Base-by-base conservation (phyloP, 2,888 invertebrate species). In the Cybosia mesomella region DNA sequence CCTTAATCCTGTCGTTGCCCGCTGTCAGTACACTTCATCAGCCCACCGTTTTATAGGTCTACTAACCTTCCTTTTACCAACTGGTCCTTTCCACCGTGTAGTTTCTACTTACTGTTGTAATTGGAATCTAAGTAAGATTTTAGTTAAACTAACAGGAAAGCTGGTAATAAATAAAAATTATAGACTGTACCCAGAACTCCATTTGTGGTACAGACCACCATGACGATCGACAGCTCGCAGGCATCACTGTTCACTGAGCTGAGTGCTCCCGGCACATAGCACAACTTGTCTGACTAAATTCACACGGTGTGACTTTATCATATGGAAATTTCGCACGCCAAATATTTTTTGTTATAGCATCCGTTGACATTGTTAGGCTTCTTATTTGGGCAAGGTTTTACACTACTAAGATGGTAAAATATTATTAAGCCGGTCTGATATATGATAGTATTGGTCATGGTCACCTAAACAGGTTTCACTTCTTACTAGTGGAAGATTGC, bases 231-330 rank as follows among this genome's bases (percentile, higher is more conserved):
- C 79, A 75, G 75, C 68, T 73, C 69, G 65, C 84, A 83, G 91
- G 91, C 90, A 89, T 85, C 85, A 76, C 91, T 90, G 92, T 80
- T 85, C 92, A 92, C 2, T 92, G 92, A 85, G 75, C 87, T 79
- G 92, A 70, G 78, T 85, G 84, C 82, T 76, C 84, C 72, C 80
- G 74, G 82, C 79, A 71, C 66, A 58, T 28, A 67, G 66, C 68
- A 72, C 68, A 71, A 73, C 80, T 72, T 73, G 79, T 68, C 34
- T 70, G 59, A 63, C 59, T 58, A 74, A 57, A 64, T 80, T 85
- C 86, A 77, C 82, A 85, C 86, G 87, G 84, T 83, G 71, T 79
- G 66, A 70, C 75, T 81, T 84, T 74, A 78, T 73, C 64, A 10
- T 8, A 11, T 58, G 24, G 18, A 21, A 65, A 68, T 82, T 85